These are phyloP conservation scores for Merops nubicus DNA, from an alignment of 2,113 vertebrate species.

Conservation along the genomic window DNA sequence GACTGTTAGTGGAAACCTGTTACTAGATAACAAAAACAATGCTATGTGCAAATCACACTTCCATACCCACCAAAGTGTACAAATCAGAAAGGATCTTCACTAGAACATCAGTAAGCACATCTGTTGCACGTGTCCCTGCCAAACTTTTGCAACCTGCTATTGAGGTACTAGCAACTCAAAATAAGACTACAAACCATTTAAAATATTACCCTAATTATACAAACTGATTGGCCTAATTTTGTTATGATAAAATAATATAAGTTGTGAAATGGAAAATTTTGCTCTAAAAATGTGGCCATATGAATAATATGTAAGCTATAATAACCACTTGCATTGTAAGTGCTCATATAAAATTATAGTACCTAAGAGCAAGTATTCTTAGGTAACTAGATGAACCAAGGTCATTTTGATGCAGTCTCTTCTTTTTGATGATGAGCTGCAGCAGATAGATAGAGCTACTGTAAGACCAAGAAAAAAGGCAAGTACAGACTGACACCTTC, in stretches of 20 bases:
- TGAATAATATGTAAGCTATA: not conserved
- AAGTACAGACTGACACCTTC: not conserved
- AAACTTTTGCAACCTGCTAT: not conserved
- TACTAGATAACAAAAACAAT: not conserved
- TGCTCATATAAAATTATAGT: not conserved
- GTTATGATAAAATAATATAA: not conserved
- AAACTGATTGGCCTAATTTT: not conserved
- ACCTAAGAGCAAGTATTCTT: not conserved
- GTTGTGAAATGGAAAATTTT: not conserved
- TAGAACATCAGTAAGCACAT: not conserved
- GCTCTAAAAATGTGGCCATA: not conserved
- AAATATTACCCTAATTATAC: not conserved
- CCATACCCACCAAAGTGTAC: not conserved
- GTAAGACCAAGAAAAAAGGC: not conserved
- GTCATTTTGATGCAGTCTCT: not conserved
- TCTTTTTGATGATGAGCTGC: not conserved
- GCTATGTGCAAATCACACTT: not conserved
- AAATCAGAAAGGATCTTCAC: not conserved
- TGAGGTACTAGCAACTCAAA: not conserved
- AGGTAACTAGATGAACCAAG: not conserved
- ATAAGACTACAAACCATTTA: not conserved
- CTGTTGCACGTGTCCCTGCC: not conserved
- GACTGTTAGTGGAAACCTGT: not conserved
- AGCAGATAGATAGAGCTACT: not conserved
- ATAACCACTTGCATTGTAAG: not conserved